phyloP scores from a whole-genome alignment of 2,113 vertebrate genomes.

The Trematomus loennbergii region DNA sequence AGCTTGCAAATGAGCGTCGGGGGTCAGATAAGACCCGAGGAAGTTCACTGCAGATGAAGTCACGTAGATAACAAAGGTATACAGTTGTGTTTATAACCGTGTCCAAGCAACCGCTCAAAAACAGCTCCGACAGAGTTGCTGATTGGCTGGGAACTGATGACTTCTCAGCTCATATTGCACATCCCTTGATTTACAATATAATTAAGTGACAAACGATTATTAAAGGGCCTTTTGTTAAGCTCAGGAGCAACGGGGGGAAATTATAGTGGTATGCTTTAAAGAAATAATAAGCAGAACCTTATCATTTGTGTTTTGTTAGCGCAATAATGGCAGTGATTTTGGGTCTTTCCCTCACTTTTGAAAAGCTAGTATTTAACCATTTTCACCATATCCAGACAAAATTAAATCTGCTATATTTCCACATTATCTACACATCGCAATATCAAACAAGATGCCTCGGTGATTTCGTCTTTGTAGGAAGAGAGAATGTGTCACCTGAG shows the following conservation, averaged over 20 bases:
- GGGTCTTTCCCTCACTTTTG: not conserved
- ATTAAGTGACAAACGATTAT: slow-evolving; percentile 50
- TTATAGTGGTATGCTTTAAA: not conserved
- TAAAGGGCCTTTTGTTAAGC: slow-evolving; percentile 21
- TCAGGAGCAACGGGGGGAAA: slow-evolving; percentile 20
- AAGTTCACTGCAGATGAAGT: slow-evolving; percentile 35
- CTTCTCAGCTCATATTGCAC: slow-evolving; percentile 9
- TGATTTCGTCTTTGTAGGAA: not conserved
- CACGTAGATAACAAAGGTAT: slow-evolving; percentile 21
- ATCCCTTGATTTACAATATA: slow-evolving; percentile 46
- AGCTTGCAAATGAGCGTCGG: not conserved
- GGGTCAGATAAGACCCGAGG: slow-evolving; percentile 30
- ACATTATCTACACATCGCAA: not conserved
- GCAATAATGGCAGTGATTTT: not conserved
- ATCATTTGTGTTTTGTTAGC: not conserved
- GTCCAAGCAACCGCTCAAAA: slow-evolving; percentile 49
- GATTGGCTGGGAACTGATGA: slow-evolving; percentile 42
- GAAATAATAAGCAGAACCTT: not conserved
- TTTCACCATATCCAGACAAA: not conserved
- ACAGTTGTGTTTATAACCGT: slow-evolving; percentile 44
- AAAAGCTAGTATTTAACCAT: not conserved
- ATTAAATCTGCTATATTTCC: slow-evolving; percentile 14
- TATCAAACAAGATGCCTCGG: slow-evolving; percentile 2
- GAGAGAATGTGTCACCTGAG: not conserved
- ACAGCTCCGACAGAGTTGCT: not conserved